phyloP scores from a whole-genome alignment of 2,797 vertebrate genomes.

The Lagocephalus sceleratus region DNA sequence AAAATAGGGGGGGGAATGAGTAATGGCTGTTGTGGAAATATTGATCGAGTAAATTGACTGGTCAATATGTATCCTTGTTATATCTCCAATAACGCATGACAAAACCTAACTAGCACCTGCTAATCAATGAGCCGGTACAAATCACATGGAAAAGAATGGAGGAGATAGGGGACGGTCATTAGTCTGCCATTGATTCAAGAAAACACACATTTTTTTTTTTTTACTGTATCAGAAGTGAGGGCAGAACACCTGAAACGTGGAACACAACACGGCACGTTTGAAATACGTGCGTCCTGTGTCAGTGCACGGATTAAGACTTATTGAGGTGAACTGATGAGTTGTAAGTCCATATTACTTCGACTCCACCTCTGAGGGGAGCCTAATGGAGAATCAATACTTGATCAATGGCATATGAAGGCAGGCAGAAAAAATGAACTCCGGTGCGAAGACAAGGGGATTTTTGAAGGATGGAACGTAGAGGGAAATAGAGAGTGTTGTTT shows the following conservation, averaged over 20 bases:
- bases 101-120: constrained; percentile 89
- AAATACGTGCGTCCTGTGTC: constrained; percentile 42
- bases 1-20: constrained; percentile 71
- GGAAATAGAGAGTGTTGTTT: constrained; percentile 40
- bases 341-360: constrained; percentile 82
- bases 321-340: constrained; percentile 56
- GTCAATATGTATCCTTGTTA: constrained; percentile 98
- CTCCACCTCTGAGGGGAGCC: constrained; percentile 89
- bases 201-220: constrained; percentile 19
- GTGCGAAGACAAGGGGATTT: constrained; percentile 44
- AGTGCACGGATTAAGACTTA: constrained; percentile 62
- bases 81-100: constrained; percentile 90
- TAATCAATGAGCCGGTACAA: constrained; percentile 95
- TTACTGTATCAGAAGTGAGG: constrained; percentile 5
- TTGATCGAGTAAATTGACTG: constrained; percentile 99
- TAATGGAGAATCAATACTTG: constrained; percentile 99
- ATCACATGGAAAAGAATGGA: constrained; percentile 64
- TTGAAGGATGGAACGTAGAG: constrained; percentile 42
- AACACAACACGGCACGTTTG: constrained; percentile 23
- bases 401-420: constrained; percentile 81
- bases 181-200: constrained; percentile 59
- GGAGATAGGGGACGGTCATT: constrained; percentile 77
- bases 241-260: constrained; percentile 33
- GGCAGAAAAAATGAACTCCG: constrained; percentile 48
- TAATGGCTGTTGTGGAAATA: constrained; percentile 87